Base-by-base conservation (phyloP, 2,113 vertebrate species). In the Corythornis madagascariensis region DNA sequence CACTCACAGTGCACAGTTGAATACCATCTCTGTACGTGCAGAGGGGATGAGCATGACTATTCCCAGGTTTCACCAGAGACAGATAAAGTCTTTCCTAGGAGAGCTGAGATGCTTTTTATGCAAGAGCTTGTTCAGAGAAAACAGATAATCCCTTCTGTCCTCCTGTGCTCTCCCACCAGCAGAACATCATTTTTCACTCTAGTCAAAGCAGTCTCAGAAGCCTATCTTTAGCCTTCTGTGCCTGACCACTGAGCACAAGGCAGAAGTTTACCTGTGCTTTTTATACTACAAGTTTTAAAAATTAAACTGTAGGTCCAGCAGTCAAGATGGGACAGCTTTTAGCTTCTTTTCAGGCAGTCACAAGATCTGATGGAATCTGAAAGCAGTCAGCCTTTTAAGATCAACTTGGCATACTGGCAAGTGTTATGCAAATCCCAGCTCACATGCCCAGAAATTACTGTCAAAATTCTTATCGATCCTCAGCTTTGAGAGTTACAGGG, bases 1-100 rank as follows among this genome's bases (percentile, higher is more conserved):
- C 50, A 42, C 29, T 45, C 2, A 5, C n/a, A 74, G 75, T 12
- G 5, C 0, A 0, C 0, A 3, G 14, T 4, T 42, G 7, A 61
- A 38, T 4, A 11, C 19, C 31, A 26, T 6, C 22, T 45, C 55
- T 31, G 52, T 31, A 47, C 9, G 1, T 0, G 2, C 42, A 53
- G 52, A 77, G 31, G 17, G 17, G 11, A 21, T n/a, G 26, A 79
- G 78, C 42, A 83, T 0, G 0, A 47, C 29, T 7, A 21, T 6
- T 4, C 15, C 24, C 15, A 16, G 4, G 21, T 22, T 78, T 84
- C 38, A 47, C 16, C 13, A 21, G 29, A 20, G 29, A 64, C 16
- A 53, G 48, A 55, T 25, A 16, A 57, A 86, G 60, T 13, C 26
- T 31, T 53, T 35, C n/a, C 55, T 24, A 53, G 40, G 0, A 78